A percentile compares a stretch with the other conserved stretches of the same genome.
phyloP scores from a whole-genome alignment of 1,140 invertebrate species.

The Diploscapter pachys region DNA sequence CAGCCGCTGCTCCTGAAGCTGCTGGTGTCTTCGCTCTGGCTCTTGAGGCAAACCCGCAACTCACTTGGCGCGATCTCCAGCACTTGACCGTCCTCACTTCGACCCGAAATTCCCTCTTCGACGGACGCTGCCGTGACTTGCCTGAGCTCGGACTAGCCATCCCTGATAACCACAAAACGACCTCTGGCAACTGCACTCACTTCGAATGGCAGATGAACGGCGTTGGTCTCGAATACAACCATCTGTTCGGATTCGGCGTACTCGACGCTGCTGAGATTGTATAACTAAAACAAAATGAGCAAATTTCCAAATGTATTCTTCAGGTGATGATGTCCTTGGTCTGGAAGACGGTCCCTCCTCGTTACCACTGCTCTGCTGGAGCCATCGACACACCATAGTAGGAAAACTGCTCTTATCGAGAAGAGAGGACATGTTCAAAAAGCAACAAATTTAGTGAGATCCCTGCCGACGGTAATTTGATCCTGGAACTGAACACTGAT shows the following conservation, averaged over 20 bases:
- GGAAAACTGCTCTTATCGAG: constrained; percentile 58
- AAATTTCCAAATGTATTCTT: too few relatives aligned
- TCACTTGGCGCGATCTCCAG: constrained; percentile 97
- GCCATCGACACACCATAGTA: constrained; percentile 74
- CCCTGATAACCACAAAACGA: constrained; percentile 39
- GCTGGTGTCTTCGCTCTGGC: constrained; percentile 56
- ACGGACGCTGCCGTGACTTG: constrained; percentile 78
- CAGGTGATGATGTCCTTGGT: constrained; percentile 83
- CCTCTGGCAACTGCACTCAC: constrained; percentile 52
- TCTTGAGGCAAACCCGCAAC: constrained; percentile 69
- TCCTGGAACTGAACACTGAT: constrained; percentile 82
- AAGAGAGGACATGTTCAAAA: neutral
- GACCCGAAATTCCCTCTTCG: constrained; percentile 94
- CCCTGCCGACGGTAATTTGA: constrained; percentile 73
- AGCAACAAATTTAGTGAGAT: constrained; percentile 65
- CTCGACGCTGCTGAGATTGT: constrained; percentile 90
- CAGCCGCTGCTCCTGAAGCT: constrained; percentile 74
- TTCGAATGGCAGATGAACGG: constrained; percentile 59
- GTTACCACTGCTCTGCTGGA: constrained; percentile 93
- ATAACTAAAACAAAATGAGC: too few relatives aligned
- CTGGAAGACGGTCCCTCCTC: constrained; percentile 91
- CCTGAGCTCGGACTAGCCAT: constrained; percentile 46
- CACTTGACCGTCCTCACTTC: constrained; percentile 91
- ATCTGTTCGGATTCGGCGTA: constrained; percentile 96
- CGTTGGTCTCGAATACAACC: constrained; percentile 96